Evolutionary conservation across 2,113 vertebrate genomes (phyloP), one percentile per base, ranked within the genome.

Genomic region (Bos javanicus): DNA sequence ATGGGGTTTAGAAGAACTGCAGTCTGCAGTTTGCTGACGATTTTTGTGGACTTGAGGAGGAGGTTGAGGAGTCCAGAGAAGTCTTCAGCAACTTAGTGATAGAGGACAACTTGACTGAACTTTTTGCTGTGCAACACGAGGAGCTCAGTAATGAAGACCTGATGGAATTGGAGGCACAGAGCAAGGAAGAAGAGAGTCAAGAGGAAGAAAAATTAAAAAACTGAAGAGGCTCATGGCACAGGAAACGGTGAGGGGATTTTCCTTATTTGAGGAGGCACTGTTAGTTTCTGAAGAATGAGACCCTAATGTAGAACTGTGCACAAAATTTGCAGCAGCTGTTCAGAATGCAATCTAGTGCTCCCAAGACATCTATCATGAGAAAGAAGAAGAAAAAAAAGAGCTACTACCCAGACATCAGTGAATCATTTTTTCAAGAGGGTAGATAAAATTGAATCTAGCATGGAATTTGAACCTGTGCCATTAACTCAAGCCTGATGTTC

Each of bases 71-170:
- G 36, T 76, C 39, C 12, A 43, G 67, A 26, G 71, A 76, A 1
- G 39, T 43, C 71, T 76, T 76, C 12, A 76, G 71, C 6, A 26
- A 26, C 71, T 43, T 26, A 76, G 39, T 43, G 71, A 43, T 25
- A 13, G 71, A 76, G 36, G 71, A 43, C 71, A 76, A 43, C 12
- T 76, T 76, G 36, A 76, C 6, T 26, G 12, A 76, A 15, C 39
- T 14, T 43, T 21, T 13, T 26, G 0, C 39, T 76, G 71, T 3
- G 1, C 12, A 76, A 7, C 6, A 7, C 1, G 0, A 76, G 71
- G 39, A 25, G 39, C 39, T 76, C 39, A 43, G 36, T 43, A 76
- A 26, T 43, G 23, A 76, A 76, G 36, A 76, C 12, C 6, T 76
- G 39, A 43, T 76, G 71, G 71, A 76, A 76, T 3, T 43, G 71